Conservation (phyloP, 2,888 invertebrate species). For the Imbricaverruca yamaguchii region DNA sequence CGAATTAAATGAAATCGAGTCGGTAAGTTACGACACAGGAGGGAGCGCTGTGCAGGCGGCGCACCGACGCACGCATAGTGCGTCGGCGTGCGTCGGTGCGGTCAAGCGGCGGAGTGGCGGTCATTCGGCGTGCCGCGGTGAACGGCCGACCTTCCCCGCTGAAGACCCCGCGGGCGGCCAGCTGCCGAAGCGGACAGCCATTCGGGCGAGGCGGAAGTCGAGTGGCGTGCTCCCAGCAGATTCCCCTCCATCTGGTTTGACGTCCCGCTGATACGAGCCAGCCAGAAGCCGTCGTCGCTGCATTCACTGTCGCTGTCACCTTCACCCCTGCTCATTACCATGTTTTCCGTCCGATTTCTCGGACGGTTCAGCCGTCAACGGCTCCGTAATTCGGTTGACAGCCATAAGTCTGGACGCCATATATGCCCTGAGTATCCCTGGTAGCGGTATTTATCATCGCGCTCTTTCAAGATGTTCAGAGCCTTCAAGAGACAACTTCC, state of each 20-base stretch:
- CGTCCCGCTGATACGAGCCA: too few species aligned
- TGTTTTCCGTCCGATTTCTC: not conserved
- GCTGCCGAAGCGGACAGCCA: too few species aligned
- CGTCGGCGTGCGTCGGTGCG: too few species aligned
- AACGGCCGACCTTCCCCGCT: not conserved
- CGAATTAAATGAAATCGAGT: not conserved
- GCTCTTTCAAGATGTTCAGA: not conserved
- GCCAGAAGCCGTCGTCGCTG: too few species aligned
- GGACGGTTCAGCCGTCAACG: not conserved
- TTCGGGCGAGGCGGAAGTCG: too few species aligned
- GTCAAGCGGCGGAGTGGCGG: too few species aligned
- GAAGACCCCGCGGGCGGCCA: not conserved
- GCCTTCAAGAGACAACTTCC: not conserved
- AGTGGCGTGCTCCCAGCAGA: too few species aligned
- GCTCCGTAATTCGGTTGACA: not conserved
- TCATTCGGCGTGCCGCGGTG: not conserved
- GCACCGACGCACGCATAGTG: too few species aligned
- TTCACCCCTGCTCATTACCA: not conserved
- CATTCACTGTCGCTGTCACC: not conserved
- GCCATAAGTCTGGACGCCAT: not conserved
- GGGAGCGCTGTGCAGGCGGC: not conserved
- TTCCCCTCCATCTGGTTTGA: too few species aligned
- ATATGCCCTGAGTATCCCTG: not conserved
- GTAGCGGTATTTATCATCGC: conserved; percentile 1
- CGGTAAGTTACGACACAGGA: not conserved